Base-by-base conservation (phyloP, 1,140 invertebrate genomes). In the Steinernema feltiae region DNA sequence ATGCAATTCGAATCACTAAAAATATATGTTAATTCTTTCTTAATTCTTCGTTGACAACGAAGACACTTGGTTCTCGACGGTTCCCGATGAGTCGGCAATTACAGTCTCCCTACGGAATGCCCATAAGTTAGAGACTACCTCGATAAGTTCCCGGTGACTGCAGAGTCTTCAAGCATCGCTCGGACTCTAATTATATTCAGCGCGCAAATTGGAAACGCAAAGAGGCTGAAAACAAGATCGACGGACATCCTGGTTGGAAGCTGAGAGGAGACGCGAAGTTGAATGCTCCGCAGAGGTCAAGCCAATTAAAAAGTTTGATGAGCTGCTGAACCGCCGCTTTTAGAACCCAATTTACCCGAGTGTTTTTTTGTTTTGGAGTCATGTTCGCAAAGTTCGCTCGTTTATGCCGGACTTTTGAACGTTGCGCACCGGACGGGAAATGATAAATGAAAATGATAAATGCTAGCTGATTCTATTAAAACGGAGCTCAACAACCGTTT, bases 11-110 rank as follows among this genome's bases (percentile, higher is more conserved):
- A 41, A 71, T 73, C 21, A 32, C 70, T 1, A 18, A 32, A 71
- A 71, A 63, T 69, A 74, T 69, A 53, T 53, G 30, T 41, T 32
- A 41, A 32, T 7, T 18, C n/a, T 2, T 74, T 48, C 18, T 21
- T 48, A 63, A 63, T 63, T 63, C 18, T 41, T 18, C 18, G 35
- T 7, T 41, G 35, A 41, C 53, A 21, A 63, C 53, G 53, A 63
- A 27, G n/a, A n/a, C n/a, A n/a, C n/a, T n/a, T n/a, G n/a, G n/a
- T n/a, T n/a, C n/a, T n/a, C n/a, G n/a, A n/a, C n/a, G n/a, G n/a
- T n/a, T n/a, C n/a, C 24, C 3, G 53, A 63, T 63, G 53, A 3
- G 53, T 27, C 24, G 53, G 24, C 12, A 63, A 63, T 63, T n/a
- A 63, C 12, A 27, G 53, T 3, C 24, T 63, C 53, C 53, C 24